These are phyloP conservation scores for Macropis europaea DNA, from an alignment of 2,888 invertebrate genomes.

Conservation along the genomic window DNA sequence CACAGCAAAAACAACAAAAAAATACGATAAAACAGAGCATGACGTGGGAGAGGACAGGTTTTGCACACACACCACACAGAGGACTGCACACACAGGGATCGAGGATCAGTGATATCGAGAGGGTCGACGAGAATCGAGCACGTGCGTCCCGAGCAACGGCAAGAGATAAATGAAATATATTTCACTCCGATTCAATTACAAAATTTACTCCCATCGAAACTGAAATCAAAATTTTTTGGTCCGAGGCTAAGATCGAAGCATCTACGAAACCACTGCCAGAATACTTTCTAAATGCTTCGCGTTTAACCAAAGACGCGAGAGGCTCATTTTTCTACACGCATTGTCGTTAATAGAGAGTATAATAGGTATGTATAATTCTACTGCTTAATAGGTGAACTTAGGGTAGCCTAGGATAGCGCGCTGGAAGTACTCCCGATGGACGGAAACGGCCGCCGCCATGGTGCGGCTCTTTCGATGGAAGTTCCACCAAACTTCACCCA, in stretches of 20 bases:
- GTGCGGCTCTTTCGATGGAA: constrained; percentile 33
- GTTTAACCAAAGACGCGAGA: constrained; percentile 77
- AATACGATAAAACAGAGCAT: no score
- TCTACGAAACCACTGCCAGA: constrained; percentile 77
- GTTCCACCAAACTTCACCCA: constrained; percentile 26
- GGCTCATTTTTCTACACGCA: constrained; percentile 80
- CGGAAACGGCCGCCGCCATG: constrained; percentile 7
- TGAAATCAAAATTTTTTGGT: constrained; percentile 75
- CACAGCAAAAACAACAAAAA: no score
- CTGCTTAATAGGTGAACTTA: constrained; percentile 66
- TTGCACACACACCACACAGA: constrained; percentile 9
- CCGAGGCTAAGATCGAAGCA: constrained; percentile 77
- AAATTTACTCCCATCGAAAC: constrained; percentile 62
- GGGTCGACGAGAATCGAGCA: background rate
- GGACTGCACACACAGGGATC: constrained; percentile 11
- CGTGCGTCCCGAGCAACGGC: constrained; percentile 22
- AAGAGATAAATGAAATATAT: no score
- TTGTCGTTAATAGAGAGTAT: constrained; percentile 71
- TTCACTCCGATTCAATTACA: constrained; percentile 37
- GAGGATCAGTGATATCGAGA: background rate
- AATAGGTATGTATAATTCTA: constrained; percentile 61
- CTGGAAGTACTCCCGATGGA: constrained; percentile 34
- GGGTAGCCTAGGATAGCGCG: constrained; percentile 63
- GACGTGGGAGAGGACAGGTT: no score
- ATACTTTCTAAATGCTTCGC: constrained; percentile 78